Conservation (phyloP, 2,797 vertebrate genomes). For the Alca torda region DNA sequence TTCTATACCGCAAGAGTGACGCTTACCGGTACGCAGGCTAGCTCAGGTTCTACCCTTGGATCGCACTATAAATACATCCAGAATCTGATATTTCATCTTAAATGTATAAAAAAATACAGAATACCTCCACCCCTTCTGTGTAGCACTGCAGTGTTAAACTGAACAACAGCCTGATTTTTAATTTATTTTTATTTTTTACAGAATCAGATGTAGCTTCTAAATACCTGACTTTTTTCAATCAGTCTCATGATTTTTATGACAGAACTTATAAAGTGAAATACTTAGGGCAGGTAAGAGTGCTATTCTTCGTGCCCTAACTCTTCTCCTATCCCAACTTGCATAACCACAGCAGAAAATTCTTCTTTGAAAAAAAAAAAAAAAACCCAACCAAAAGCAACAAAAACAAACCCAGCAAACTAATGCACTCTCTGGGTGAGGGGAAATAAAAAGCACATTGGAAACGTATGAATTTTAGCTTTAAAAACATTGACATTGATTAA, state of each 20-base stretch:
- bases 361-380: neutral
- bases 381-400: neutral
- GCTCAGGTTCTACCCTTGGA: neutral
- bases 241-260: neutral
- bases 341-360: neutral
- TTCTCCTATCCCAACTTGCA: neutral
- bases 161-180: neutral
- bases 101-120: neutral
- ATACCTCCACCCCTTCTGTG: neutral
- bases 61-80: neutral
- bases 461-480: constrained; percentile 51
- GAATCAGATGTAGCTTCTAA: neutral
- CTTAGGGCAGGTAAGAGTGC: neutral
- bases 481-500: constrained; percentile 64
- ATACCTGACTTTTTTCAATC: neutral
- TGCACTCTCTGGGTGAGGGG: neutral
- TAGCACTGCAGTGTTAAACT: neutral
- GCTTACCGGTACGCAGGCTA: fast-evolving
- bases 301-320: neutral
- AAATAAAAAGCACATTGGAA: constrained; percentile 59
- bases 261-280: neutral
- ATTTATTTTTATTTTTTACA: neutral
- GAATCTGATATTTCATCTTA: neutral
- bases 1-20: neutral
- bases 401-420: neutral